Evolutionary conservation across 1,140 invertebrate species (phyloP).

Genomic region (Reticulitermes speratus): DNA sequence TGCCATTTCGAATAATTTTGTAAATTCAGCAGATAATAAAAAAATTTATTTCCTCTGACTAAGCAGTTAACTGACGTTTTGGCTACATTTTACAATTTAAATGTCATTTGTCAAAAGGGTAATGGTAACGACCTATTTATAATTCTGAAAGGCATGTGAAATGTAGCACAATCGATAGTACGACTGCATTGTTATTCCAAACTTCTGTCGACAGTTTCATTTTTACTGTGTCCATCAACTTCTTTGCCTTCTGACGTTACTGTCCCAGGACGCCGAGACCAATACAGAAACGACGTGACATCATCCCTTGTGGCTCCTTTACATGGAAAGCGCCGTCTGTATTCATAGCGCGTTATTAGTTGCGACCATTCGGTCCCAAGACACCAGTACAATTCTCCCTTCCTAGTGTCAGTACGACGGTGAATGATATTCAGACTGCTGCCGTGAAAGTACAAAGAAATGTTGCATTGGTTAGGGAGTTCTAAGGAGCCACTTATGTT

Average conservation of each 20-base stretch:
- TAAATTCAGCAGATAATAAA: no score
- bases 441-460: neutral
- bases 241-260: neutral
- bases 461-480: neutral
- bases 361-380: neutral
- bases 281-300: neutral
- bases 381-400: neutral
- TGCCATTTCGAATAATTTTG: no score
- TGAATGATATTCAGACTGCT: neutral
- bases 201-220: neutral
- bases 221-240: neutral
- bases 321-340: neutral
- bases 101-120: no score
- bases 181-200: neutral
- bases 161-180: neutral
- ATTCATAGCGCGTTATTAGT: neutral
- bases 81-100: no score
- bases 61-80: no score
- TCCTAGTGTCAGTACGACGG: neutral
- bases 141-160: no score
- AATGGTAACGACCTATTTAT: no score
- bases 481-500: no score
- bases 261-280: neutral
- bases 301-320: neutral
- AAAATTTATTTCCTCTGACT: no score